Base-by-base conservation (phyloP, 2,113 vertebrate genomes). In the Phaethornis superciliosus region DNA sequence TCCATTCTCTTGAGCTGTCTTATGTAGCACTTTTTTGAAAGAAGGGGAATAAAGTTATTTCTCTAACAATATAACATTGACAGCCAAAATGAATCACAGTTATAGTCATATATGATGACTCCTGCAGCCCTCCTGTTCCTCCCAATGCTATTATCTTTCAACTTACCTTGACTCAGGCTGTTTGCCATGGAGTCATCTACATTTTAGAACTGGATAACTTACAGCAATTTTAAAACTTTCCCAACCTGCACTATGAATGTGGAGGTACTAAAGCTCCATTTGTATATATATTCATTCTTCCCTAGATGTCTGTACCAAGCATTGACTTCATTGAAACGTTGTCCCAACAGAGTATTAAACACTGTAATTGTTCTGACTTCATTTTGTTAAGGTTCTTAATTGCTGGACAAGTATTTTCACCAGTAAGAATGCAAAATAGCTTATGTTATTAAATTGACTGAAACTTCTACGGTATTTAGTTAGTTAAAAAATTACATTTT, bases 31-130 rank as follows among this genome's bases (percentile, higher is more conserved):
- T 13, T 81, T 90, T 83, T 62, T 81, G 49, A 89, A 89, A 68
- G n/a, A 84, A n/a, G 11, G 13, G 46, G 59, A 80, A 91, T 76
- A 88, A 94, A 89, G 54, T 65, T 91, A 79, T 94, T 89, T 89
- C 70, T 85, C 72, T 56, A 76, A 88, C 40, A 91, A 58, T n/a
- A 54, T 58, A 23, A 28, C 49, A 65, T 21, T 88, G 54, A 54
- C 40, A 80, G 30, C 40, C 51, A 72, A 49, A 62, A 88, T 82
- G 51, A 89, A 87, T 88, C 54, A 79, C 46, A 32, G 16, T 56
- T 69, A 33, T 30, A 82, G 49, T n/a, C 54, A 49, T 14, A 7
- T 46, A 37, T 8, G 23, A 42, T 44, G 56, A 30, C 23, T 71
- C 40, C 65, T 60, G 40, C 44, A 71, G 23, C 24, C 56, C 30